Conservation (phyloP, 2,888 invertebrate genomes). For the Oeneis ivallda region DNA sequence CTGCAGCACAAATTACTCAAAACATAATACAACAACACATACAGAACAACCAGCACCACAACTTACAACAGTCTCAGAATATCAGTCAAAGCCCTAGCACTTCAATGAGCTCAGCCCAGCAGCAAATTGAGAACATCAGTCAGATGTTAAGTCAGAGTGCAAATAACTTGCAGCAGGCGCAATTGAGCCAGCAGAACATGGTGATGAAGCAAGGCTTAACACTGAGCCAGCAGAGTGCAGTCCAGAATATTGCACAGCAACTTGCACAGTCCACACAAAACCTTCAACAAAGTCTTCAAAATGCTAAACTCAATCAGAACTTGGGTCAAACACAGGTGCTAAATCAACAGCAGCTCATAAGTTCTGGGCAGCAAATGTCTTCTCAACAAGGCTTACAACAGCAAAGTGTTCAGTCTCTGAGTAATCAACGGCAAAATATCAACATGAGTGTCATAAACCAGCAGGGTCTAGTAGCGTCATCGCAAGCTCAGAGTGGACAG, state of each 20-base stretch:
- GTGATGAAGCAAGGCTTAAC: constrained; percentile 72
- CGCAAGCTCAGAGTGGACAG: constrained; percentile 64
- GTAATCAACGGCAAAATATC: constrained; percentile 71
- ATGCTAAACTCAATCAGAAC: constrained; percentile 73
- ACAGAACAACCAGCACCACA: constrained; percentile 64
- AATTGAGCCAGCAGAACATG: constrained; percentile 70
- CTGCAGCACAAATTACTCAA: constrained; percentile 71
- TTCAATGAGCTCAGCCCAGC: constrained; percentile 82
- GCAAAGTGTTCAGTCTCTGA: constrained; percentile 70
- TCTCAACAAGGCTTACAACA: constrained; percentile 72
- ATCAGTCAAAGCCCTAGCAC: constrained; percentile 63
- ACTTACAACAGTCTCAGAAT: constrained; percentile 63
- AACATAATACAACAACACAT: constrained; percentile 72
- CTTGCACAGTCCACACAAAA: constrained; percentile 72
- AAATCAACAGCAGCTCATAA: constrained; percentile 72
- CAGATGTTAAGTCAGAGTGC: constrained; percentile 80
- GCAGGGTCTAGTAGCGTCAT: constrained; percentile 65
- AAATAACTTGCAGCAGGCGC: constrained; percentile 72
- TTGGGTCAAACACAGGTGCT: constrained; percentile 70
- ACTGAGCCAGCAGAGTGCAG: constrained; percentile 72
- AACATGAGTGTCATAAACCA: constrained; percentile 74
- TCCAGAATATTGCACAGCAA: constrained; percentile 75
- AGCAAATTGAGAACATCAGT: constrained; percentile 83
- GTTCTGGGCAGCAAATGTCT: constrained; percentile 60
- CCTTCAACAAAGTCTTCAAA: constrained; percentile 69